phyloP scores from a whole-genome alignment of 2,113 vertebrate genomes.

The Salvelinus sp. region DNA sequence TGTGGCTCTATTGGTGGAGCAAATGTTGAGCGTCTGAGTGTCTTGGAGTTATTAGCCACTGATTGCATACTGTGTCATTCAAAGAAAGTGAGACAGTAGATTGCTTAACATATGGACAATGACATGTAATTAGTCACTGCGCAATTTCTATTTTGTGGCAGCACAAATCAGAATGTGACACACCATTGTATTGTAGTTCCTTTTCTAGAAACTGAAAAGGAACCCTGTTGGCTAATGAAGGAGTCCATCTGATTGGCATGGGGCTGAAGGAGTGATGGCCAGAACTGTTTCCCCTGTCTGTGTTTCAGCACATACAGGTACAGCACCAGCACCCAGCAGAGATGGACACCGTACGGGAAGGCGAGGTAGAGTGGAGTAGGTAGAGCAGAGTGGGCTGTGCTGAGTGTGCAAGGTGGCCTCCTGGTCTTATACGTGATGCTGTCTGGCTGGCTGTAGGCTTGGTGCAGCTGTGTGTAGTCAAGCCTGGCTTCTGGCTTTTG shows the following conservation, averaged over 20 bases:
- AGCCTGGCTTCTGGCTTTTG: neutral
- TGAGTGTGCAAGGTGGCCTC: conserved; percentile 11
- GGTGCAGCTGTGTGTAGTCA: conserved; percentile 6
- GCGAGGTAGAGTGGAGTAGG: conserved; percentile 27
- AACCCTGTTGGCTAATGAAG: neutral
- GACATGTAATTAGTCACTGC: too few relatives aligned
- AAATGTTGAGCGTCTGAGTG: too few relatives aligned
- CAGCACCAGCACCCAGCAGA: conserved; percentile 55
- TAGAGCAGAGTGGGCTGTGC: conserved; percentile 14
- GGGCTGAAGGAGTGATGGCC: neutral
- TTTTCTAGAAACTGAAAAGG: neutral
- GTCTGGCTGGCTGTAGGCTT: neutral
- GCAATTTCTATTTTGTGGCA: too few relatives aligned
- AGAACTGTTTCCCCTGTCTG: conserved; percentile 6
- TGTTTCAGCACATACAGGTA: conserved; percentile 61
- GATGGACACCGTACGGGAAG: conserved; percentile 57
- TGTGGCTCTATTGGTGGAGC: too few relatives aligned
- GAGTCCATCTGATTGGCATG: neutral
- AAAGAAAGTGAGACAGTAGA: too few relatives aligned
- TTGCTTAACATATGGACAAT: too few relatives aligned
- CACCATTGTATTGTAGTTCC: too few relatives aligned
- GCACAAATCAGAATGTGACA: too few relatives aligned
- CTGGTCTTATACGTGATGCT: neutral
- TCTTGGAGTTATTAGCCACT: too few relatives aligned
- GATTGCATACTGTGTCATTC: too few relatives aligned